Evolutionary conservation across 2,888 invertebrate genomes (phyloP).

Genomic region (Aporophyla lueneburgensis): DNA sequence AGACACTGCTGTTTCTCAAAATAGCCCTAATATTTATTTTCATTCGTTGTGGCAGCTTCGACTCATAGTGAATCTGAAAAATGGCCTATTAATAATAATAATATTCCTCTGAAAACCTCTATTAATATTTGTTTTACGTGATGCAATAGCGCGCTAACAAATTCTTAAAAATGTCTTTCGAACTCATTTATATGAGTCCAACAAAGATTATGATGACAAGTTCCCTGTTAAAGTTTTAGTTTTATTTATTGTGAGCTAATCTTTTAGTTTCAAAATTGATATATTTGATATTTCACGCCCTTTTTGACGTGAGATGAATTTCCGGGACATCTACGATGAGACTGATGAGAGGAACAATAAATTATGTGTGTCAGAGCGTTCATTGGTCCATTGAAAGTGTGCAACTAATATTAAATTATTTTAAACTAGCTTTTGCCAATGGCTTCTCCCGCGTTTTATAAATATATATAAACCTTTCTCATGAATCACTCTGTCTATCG

Average conservation of each 20-base stretch:
- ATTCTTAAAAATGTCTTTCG: conserved; percentile 35
- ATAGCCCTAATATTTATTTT: conserved; percentile 15
- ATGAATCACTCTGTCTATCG: too few species aligned
- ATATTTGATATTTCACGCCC: conserved; percentile 20
- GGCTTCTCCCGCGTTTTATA: too few species aligned
- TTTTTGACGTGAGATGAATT: conserved; percentile 18
- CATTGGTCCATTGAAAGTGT: too few species aligned
- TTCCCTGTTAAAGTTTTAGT: conserved; percentile 44
- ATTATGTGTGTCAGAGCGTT: not conserved
- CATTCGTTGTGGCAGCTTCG: not conserved
- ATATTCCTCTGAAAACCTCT: conserved; percentile 16
- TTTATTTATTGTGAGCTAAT: conserved; percentile 17
- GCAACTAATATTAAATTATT: not conserved
- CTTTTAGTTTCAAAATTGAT: conserved; percentile 12
- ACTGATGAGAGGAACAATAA: not conserved
- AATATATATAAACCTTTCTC: too few species aligned
- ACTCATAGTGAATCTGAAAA: conserved; percentile 2
- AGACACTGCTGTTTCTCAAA: not conserved
- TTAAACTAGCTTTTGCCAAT: not conserved
- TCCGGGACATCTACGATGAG: conserved; percentile 25
- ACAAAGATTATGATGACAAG: conserved; percentile 34
- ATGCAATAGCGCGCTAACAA: conserved; percentile 28
- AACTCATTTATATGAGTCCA: conserved; percentile 34
- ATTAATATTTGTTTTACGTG: conserved; percentile 12
- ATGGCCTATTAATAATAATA: conserved; percentile 5